phyloP scores from a whole-genome alignment of 2,797 vertebrate species.

The Alectoris magna region DNA sequence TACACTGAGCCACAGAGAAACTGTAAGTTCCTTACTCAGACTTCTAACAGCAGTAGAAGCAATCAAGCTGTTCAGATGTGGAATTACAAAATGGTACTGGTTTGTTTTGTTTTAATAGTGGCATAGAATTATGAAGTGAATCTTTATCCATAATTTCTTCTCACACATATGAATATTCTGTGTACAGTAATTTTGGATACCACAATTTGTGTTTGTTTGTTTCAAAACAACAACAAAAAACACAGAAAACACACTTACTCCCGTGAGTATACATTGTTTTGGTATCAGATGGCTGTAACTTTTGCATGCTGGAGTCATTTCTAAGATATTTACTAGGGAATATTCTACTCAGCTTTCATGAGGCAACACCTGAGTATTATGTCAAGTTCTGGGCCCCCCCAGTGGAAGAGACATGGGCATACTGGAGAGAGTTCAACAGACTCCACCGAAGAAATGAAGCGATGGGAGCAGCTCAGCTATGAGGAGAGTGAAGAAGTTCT shows the following conservation, averaged over 20 bases:
- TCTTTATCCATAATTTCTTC: neutral
- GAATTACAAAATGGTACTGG: neutral
- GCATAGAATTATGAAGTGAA: neutral
- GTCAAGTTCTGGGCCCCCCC: neutral
- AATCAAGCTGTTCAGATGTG: neutral
- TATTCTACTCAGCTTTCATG: neutral
- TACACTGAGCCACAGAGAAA: conserved; percentile 5
- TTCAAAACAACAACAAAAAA: neutral
- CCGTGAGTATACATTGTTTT: neutral
- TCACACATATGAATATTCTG: neutral
- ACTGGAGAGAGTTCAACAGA: neutral
- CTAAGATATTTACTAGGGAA: neutral
- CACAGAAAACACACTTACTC: neutral
- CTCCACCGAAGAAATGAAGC: neutral
- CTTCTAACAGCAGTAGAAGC: neutral
- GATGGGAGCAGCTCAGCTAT: neutral
- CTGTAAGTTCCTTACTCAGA: neutral
- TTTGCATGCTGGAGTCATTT: neutral
- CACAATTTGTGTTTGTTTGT: neutral
- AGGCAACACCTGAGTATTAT: neutral
- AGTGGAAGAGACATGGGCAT: neutral
- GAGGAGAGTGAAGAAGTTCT: neutral
- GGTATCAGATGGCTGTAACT: neutral
- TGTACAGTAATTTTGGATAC: neutral
- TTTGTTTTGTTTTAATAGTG: neutral